A percentile compares a stretch with the other conserved stretches of the same genome.
Conservation (phyloP, 2,113 vertebrate genomes). For the Tylochromis polylepis region DNA sequence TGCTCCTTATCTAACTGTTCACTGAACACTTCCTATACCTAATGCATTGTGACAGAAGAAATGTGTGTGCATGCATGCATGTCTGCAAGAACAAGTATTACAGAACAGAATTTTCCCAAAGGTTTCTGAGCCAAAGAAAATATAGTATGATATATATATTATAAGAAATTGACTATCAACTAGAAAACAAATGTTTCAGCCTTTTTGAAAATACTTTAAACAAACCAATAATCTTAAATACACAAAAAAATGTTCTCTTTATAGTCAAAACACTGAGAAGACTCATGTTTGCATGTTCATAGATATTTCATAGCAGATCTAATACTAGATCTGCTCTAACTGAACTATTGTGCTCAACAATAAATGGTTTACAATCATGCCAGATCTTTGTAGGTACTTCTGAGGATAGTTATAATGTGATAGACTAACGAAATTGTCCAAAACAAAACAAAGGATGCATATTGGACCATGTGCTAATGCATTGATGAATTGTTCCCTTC, state of each 20-base stretch:
- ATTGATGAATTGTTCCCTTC: slow-evolving; percentile 51
- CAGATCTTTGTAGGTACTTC: background rate
- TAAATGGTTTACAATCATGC: background rate
- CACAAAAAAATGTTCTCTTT: background rate
- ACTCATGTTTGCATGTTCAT: background rate
- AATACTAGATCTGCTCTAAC: background rate
- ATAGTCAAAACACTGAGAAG: background rate
- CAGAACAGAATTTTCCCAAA: background rate
- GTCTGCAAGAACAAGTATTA: background rate
- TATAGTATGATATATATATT: background rate
- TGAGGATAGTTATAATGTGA: background rate
- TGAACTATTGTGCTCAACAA: background rate
- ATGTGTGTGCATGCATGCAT: background rate
- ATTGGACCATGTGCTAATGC: slow-evolving; percentile 24
- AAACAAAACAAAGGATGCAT: slow-evolving; percentile 55
- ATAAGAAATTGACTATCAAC: background rate
- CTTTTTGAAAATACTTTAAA: background rate
- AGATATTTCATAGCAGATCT: background rate
- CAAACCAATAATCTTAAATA: background rate
- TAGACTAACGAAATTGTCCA: background rate
- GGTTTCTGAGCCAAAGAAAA: background rate
- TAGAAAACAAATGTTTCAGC: background rate
- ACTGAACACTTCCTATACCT: slow-evolving; percentile 34
- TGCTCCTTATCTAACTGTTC: slow-evolving; percentile 22
- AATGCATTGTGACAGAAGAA: slow-evolving; percentile 46